phyloP scores from a whole-genome alignment of 2,113 vertebrate genomes.

The Baryphthengus martii region DNA sequence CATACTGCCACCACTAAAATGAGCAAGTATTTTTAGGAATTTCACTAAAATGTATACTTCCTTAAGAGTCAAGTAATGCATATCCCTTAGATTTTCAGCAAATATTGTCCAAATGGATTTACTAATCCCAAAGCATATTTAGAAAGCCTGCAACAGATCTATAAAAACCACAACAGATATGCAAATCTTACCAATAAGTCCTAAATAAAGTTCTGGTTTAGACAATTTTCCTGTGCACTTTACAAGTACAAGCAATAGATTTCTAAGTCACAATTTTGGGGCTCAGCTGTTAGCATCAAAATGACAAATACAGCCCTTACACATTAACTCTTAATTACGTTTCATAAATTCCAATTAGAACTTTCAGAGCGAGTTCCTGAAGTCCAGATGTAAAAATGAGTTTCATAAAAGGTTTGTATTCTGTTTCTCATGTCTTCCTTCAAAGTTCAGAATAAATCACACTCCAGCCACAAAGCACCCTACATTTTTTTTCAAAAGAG shows the following conservation, averaged over 20 bases:
- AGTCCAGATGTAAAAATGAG: conserved; percentile 43
- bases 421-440: not conserved
- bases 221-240: not conserved
- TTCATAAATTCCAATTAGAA: conserved; percentile 3
- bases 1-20: not conserved
- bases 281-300: not conserved
- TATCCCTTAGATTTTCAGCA: not conserved
- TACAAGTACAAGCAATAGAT: not conserved
- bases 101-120: not conserved
- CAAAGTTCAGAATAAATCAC: not conserved
- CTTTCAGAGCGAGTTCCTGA: not conserved
- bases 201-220: conserved; percentile 31
- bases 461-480: not conserved
- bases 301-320: not conserved
- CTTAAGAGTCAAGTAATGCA: not conserved
- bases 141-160: not conserved
- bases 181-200: not conserved
- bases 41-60: not conserved
- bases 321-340: not conserved
- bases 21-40: not conserved
- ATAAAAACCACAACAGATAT: not conserved
- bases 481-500: not conserved
- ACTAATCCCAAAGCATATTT: conserved; percentile 9
- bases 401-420: conserved; percentile 15
- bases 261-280: not conserved